Evolutionary conservation across 2,797 vertebrate genomes (phyloP).

Genomic region (Cephalopachus bancanus): DNA sequence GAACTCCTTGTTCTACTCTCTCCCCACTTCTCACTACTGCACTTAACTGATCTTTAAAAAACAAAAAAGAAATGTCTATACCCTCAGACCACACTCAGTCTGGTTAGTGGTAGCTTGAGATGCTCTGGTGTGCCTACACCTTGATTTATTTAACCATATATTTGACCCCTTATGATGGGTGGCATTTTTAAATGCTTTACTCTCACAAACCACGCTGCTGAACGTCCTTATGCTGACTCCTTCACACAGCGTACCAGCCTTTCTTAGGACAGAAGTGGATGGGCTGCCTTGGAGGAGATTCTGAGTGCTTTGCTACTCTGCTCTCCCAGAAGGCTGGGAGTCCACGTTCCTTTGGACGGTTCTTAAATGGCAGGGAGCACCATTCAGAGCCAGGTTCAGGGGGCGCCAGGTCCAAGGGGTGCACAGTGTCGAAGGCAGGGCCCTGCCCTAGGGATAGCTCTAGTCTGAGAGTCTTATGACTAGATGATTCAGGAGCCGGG

Average conservation of each 20-base stretch:
- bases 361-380: not conserved
- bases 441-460: not conserved
- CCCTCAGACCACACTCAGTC: not conserved
- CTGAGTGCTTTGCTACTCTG: not conserved
- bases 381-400: not conserved
- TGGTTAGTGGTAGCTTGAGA: not conserved
- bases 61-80: not conserved
- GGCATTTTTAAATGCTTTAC: not conserved
- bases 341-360: rapidly evolving
- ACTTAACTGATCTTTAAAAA: not conserved
- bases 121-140: not conserved
- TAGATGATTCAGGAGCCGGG: not conserved
- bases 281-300: not conserved
- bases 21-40: too few relatives aligned
- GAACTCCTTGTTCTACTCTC: too few relatives aligned
- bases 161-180: not conserved
- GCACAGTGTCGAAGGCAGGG: not conserved
- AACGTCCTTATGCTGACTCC: rapidly evolving
- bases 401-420: too few relatives aligned
- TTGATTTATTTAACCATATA: not conserved
- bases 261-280: too few relatives aligned
- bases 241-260: not conserved
- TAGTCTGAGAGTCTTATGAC: not conserved
- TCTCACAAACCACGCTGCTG: not conserved
- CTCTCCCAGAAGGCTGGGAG: too few relatives aligned